phyloP scores from a whole-genome alignment of 2,797 vertebrate species.

The Acrossocheilus wenchowensis region DNA sequence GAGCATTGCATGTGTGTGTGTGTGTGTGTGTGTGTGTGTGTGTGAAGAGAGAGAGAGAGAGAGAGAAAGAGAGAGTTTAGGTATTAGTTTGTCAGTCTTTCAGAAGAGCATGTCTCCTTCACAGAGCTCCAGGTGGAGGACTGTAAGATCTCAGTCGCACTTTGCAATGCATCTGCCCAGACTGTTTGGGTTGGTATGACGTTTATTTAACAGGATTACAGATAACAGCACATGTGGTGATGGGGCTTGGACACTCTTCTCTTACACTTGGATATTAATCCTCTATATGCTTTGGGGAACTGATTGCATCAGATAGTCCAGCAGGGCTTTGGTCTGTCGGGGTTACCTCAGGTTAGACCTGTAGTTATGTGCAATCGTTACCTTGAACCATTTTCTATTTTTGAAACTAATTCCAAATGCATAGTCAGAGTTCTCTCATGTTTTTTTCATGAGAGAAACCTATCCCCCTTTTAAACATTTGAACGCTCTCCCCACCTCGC shows the following conservation, averaged over 20 bases:
- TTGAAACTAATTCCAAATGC: constrained; percentile 49
- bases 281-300: constrained; percentile 50
- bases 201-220: constrained; percentile 54
- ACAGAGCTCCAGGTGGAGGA: constrained; percentile 31
- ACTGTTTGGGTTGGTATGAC: constrained; percentile 35
- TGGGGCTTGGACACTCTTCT: constrained; percentile 49
- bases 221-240: constrained; percentile 55
- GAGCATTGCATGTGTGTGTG: neutral
- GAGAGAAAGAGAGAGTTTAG: neutral
- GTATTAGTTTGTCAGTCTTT: constrained; percentile 30
- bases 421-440: constrained; percentile 46
- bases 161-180: constrained; percentile 34
- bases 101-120: constrained; percentile 35
- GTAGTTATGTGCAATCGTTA: constrained; percentile 49
- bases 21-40: neutral
- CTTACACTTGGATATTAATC: constrained; percentile 55
- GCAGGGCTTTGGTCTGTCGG: constrained; percentile 35
- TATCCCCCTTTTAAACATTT: constrained; percentile 51
- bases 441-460: constrained; percentile 48
- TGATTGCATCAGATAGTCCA: constrained; percentile 40
- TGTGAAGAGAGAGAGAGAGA: neutral
- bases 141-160: constrained; percentile 40
- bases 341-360: constrained; percentile 52
- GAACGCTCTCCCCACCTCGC: constrained; percentile 37
- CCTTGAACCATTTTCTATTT: constrained; percentile 54